A percentile compares a stretch with the other conserved stretches of the same genome.
Evolutionary conservation across 2,113 vertebrate species (phyloP).

Genomic region (Myotis lucifugus): DNA sequence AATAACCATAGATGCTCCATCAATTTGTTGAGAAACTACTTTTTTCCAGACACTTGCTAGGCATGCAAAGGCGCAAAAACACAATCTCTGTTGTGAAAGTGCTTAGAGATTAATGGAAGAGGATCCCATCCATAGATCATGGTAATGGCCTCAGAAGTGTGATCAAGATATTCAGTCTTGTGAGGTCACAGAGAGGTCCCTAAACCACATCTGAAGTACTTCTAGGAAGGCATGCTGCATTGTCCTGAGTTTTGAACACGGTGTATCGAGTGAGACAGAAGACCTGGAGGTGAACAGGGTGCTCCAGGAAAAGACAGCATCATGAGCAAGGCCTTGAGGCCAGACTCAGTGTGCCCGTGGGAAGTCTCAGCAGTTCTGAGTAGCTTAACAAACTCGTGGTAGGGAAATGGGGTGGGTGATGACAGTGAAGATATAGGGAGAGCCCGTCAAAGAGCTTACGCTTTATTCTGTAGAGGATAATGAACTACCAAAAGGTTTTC

Average conservation of each 20-base stretch:
- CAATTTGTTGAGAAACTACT: background rate
- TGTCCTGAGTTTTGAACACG: background rate
- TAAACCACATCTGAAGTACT: background rate
- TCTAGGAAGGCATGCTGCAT: background rate
- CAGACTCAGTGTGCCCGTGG: background rate
- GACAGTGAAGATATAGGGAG: background rate
- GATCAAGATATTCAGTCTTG: background rate
- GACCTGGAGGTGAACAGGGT: background rate
- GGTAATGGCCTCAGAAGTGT: background rate
- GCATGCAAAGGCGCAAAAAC: background rate
- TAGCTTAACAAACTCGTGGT: background rate
- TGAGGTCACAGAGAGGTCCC: background rate
- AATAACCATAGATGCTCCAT: conserved; percentile 7
- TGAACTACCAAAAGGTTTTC: background rate
- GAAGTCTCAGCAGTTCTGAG: background rate
- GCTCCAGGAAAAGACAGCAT: background rate
- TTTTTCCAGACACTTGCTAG: background rate
- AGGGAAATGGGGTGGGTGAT: background rate
- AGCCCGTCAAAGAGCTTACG: background rate
- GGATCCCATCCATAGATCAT: background rate
- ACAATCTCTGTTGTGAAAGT: background rate
- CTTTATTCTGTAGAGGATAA: background rate
- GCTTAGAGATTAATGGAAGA: background rate
- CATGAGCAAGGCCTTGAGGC: background rate
- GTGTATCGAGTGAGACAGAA: background rate